A percentile compares a stretch with the other conserved stretches of the same genome.
Evolutionary conservation across 2,797 vertebrate species (phyloP).

Genomic region (Bovichtus diacanthus): DNA sequence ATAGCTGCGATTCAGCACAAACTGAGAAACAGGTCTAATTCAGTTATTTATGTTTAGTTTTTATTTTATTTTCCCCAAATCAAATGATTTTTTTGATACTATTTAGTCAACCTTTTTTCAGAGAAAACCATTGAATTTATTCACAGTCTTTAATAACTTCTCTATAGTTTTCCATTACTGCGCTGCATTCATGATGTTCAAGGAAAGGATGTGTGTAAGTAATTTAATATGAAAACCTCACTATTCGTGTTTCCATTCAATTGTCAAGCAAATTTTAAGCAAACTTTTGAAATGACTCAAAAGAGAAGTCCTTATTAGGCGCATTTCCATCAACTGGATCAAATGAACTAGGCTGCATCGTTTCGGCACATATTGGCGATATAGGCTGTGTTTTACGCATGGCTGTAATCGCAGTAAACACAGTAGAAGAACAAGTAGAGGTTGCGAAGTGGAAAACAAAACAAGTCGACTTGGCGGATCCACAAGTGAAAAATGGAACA

Average conservation of each 20-base stretch:
- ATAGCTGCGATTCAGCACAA: neutral
- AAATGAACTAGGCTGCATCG: neutral
- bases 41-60: neutral
- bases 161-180: too few relatives aligned
- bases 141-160: too few relatives aligned
- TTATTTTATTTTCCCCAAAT: too few relatives aligned
- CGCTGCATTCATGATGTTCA: too few relatives aligned
- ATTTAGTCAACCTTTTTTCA: neutral
- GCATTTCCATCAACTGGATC: too few relatives aligned
- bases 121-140: neutral
- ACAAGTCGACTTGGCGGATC: neutral
- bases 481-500: too few relatives aligned
- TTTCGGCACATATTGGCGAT: neutral
- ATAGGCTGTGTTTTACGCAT: too few relatives aligned
- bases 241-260: neutral
- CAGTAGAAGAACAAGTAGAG: neutral
- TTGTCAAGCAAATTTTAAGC: neutral
- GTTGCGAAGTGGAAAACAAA: neutral
- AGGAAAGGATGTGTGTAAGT: too few relatives aligned
- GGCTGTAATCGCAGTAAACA: neutral
- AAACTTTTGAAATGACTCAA: neutral
- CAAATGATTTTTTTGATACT: neutral
- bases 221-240: too few relatives aligned
- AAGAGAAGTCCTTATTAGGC: too few relatives aligned
- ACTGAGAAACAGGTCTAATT: neutral